A percentile compares a stretch with the other conserved stretches of the same genome.
Conservation (phyloP, 2,113 vertebrate species). For the Aphyosemion australe region DNA sequence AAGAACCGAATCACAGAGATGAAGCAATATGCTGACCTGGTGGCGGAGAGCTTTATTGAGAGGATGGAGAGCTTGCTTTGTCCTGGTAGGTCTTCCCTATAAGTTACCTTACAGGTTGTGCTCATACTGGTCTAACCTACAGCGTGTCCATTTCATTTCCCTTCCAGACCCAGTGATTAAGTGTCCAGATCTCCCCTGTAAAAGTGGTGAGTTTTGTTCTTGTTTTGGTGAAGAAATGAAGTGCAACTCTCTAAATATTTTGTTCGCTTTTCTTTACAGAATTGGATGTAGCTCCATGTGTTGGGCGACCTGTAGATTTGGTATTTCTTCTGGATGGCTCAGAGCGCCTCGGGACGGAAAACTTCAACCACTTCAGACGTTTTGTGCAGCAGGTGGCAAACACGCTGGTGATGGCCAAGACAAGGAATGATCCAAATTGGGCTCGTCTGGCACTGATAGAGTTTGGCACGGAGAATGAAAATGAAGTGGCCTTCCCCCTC, state of each 20-base stretch:
- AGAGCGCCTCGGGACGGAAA: slow-evolving; percentile 83
- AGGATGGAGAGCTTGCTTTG: slow-evolving; percentile 89
- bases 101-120: too few species aligned
- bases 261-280: slow-evolving; percentile 67
- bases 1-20: slow-evolving; percentile 82
- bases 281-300: slow-evolving; percentile 85
- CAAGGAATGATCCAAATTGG: slow-evolving; percentile 72
- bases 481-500: slow-evolving; percentile 78
- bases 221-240: not conserved
- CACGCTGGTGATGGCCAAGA: slow-evolving; percentile 75
- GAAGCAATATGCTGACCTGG: slow-evolving; percentile 89
- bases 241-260: not conserved
- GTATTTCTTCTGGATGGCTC: slow-evolving; percentile 92
- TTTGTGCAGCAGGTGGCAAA: slow-evolving; percentile 82
- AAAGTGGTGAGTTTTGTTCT: slow-evolving; percentile 82
- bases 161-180: slow-evolving; percentile 88
- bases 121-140: slow-evolving; percentile 1
- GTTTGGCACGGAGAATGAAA: slow-evolving; percentile 80
- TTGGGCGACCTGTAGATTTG: slow-evolving; percentile 85
- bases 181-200: slow-evolving; percentile 94
- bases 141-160: slow-evolving; percentile 10
- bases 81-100: slow-evolving; percentile 80
- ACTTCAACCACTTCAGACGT: slow-evolving; percentile 77
- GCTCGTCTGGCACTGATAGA: slow-evolving; percentile 86
- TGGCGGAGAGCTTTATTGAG: slow-evolving; percentile 92